A percentile compares a stretch with the other conserved stretches of the same genome.
These are phyloP conservation scores for Dicrostonyx torquatus DNA, from an alignment of 2,797 vertebrate genomes.

Conservation along the genomic window DNA sequence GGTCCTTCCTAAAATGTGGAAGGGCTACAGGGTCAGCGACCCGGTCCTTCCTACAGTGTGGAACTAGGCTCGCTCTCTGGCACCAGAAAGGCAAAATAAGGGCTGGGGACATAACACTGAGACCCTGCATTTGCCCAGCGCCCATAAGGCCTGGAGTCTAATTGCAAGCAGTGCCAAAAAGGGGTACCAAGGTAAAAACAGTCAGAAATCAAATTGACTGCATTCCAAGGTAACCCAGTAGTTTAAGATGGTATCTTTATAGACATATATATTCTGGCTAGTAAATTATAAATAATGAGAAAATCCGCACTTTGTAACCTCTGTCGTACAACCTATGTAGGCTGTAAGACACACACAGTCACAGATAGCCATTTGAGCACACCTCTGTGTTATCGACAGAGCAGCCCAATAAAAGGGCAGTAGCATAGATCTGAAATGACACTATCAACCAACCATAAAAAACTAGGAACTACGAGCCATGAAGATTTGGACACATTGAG, in stretches of 20 bases:
- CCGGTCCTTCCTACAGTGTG: neutral
- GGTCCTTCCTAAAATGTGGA: neutral
- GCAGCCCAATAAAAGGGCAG: neutral
- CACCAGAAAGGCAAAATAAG: neutral
- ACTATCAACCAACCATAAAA: conserved; percentile 17
- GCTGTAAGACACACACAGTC: neutral
- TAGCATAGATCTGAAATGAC: neutral
- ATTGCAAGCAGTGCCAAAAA: neutral
- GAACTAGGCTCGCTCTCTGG: no score
- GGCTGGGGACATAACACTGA: neutral
- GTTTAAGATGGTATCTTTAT: neutral
- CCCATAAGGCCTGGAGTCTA: neutral
- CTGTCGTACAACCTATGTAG: neutral
- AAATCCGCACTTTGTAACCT: neutral
- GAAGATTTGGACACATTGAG: neutral
- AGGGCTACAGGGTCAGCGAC: neutral
- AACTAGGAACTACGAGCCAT: neutral
- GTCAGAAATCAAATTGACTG: neutral
- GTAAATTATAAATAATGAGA: conserved; percentile 14
- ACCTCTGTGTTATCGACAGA: neutral
- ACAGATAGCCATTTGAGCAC: neutral
- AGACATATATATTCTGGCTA: neutral
- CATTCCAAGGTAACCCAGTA: neutral
- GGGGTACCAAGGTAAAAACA: neutral
- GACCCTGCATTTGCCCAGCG: neutral